A percentile compares a stretch with the other conserved stretches of the same genome.
These are phyloP conservation scores for Limnephilus auricula DNA, from an alignment of 2,888 invertebrate genomes.

Conservation along the genomic window DNA sequence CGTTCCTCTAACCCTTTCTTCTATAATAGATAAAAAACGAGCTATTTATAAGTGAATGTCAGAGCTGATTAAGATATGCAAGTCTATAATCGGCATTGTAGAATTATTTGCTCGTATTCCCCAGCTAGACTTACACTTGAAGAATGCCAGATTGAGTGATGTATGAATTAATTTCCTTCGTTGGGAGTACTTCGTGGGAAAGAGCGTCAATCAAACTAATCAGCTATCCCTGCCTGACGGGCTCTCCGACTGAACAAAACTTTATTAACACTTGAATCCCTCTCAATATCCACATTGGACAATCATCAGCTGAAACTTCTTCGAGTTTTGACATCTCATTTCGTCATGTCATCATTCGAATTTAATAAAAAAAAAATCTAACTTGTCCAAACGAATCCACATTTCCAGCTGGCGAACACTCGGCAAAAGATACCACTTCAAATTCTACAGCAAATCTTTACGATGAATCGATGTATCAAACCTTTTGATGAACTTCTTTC, in stretches of 20 bases:
- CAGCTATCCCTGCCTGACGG: conserved; percentile 21
- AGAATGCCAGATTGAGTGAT: conserved; percentile 2
- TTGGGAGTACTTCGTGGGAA: conserved; percentile 33
- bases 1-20: not conserved
- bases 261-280: conserved; percentile 45
- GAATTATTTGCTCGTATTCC: conserved; percentile 19
- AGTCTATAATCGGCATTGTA: conserved; percentile 9
- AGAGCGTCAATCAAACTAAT: conserved; percentile 40
- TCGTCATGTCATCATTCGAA: conserved; percentile 50
- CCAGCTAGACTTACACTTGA: not conserved
- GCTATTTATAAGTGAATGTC: not conserved
- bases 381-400: not conserved
- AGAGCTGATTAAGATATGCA: not conserved
- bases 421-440: not conserved
- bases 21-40: not conserved
- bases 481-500: not conserved
- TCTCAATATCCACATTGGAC: conserved; percentile 54
- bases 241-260: conserved; percentile 33
- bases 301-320: conserved; percentile 30
- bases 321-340: conserved; percentile 61
- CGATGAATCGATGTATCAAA: not conserved
- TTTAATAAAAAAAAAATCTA: conserved; percentile 9
- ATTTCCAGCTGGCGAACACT: not conserved
- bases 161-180: not conserved
- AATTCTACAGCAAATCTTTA: not conserved